Evolutionary conservation across 35 echinoderm and acorn worm genomes (phyloP).

Genomic region (Diadema setosum): DNA sequence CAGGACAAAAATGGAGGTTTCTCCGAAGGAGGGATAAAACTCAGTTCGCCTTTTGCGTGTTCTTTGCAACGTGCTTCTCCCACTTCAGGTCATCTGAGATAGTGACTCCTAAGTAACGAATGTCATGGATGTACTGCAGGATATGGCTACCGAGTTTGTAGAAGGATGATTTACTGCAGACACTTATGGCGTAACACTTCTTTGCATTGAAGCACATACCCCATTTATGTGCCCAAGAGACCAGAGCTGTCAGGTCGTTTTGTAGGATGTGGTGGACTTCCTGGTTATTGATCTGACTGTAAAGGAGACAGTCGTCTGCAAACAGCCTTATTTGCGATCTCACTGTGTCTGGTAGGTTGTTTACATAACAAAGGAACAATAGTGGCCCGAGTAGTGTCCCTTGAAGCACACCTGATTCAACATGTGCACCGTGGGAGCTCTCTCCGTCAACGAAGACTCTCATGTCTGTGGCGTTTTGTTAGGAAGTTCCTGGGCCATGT

Average conservation of each 20-base stretch:
- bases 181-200: neutral
- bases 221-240: conserved; percentile 28
- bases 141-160: neutral
- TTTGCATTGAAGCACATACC: conserved; percentile 8
- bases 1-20: neutral
- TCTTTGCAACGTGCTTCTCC: neutral
- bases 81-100: neutral
- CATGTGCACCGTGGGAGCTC: neutral
- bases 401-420: conserved; percentile 56
- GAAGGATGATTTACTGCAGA: neutral
- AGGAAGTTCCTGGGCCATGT: conserved; percentile 24
- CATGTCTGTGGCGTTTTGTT: neutral
- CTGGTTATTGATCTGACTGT: neutral
- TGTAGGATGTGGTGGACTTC: conserved; percentile 6
- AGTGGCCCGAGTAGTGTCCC: conserved; percentile 60
- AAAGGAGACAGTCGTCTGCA: conserved; percentile 44
- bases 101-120: neutral
- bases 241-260: neutral
- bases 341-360: conserved; percentile 19
- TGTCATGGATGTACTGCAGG: neutral
- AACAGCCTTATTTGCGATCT: conserved; percentile 5
- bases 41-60: neutral
- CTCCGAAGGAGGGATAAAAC: neutral
- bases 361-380: conserved; percentile 43
- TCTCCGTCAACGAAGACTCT: conserved; percentile 56